Conservation (phyloP, 2,888 invertebrate genomes). For the Drosophila setosimentum region DNA sequence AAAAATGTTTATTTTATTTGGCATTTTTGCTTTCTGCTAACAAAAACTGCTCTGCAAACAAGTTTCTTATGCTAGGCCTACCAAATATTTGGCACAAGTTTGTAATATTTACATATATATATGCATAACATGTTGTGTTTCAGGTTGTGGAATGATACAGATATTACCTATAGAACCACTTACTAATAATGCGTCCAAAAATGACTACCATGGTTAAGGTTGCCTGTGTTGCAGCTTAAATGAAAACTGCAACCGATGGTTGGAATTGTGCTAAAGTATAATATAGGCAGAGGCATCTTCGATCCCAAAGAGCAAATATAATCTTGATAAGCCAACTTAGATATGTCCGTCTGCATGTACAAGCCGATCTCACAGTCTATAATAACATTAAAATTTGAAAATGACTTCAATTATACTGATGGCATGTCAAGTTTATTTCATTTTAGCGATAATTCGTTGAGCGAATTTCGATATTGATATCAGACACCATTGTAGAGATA, state of each 20-base stretch:
- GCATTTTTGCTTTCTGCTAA: not conserved
- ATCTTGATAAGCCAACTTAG: not conserved
- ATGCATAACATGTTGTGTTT: no score
- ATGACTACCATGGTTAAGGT: no score
- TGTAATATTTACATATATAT: not conserved
- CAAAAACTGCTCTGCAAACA: not conserved
- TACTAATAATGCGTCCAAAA: no score
- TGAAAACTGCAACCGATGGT: no score
- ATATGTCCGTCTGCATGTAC: not conserved
- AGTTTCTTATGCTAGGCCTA: not conserved
- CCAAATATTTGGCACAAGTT: not conserved
- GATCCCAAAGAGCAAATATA: not conserved
- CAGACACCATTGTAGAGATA: no score
- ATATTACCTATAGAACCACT: no score
- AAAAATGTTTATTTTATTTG: not conserved
- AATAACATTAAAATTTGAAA: not conserved
- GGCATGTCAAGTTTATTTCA: not conserved
- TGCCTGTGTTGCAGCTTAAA: no score
- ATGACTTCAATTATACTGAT: not conserved
- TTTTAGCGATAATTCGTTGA: not conserved
- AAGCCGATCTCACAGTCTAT: not conserved
- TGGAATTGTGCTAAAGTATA: no score
- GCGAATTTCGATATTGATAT: not conserved
- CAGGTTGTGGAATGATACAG: no score
- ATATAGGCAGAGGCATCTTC: not conserved